These are phyloP conservation scores for Rousettus madagascariensis DNA, from an alignment of 2,797 vertebrate genomes.

Conservation along the genomic window DNA sequence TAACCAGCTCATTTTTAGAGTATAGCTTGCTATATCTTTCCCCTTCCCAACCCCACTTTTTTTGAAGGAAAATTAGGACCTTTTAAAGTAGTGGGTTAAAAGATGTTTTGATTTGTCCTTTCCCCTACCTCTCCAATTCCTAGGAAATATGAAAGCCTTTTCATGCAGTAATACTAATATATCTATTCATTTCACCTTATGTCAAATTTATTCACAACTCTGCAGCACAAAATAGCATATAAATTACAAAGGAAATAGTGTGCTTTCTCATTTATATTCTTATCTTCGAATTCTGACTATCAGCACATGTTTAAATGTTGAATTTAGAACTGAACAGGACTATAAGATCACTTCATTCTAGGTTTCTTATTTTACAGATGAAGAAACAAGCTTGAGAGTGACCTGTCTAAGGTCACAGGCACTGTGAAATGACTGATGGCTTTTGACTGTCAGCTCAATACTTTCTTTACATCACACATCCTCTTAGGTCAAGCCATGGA, in stretches of 20 bases:
- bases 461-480: neutral
- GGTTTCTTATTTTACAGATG: constrained; percentile 52
- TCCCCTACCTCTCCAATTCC: constrained; percentile 13
- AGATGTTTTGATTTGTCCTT: constrained; percentile 53
- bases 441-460: constrained; percentile 4
- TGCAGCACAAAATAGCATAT: constrained; percentile 54
- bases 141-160: constrained; percentile 54
- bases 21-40: neutral
- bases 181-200: constrained; percentile 69
- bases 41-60: no score
- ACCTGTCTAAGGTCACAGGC: constrained; percentile 10
- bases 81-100: constrained; percentile 51
- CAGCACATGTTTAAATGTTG: constrained; percentile 53
- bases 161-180: constrained; percentile 63
- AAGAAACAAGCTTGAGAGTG: constrained; percentile 27
- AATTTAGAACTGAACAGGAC: constrained; percentile 43
- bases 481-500: neutral
- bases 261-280: constrained; percentile 62
- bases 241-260: constrained; percentile 63
- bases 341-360: constrained; percentile 12
- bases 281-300: constrained; percentile 56
- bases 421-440: neutral
- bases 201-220: constrained; percentile 67
- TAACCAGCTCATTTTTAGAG: neutral
- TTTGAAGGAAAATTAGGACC: neutral